Evolutionary conservation across 2,113 vertebrate genomes (phyloP), one percentile per base, ranked within the genome.

Genomic region (Peromyscus leucopus): DNA sequence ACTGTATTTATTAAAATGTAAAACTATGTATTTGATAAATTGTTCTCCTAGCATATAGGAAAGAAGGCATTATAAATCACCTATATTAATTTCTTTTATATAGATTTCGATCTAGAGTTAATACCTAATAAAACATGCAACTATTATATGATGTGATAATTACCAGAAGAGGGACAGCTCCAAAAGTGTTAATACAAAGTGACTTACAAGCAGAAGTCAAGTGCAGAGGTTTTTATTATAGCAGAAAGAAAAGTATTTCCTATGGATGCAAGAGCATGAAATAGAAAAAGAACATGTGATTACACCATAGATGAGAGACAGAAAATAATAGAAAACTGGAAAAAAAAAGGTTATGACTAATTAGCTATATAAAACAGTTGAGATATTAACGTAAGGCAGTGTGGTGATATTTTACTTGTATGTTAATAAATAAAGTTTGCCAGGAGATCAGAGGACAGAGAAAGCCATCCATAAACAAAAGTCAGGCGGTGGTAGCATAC

Each of bases 221-320:
- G 36, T 21, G 24, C 13, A 24, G 28, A 33, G 28, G 15, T 9
- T 26, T 67, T 48, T 48, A 17, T 48, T 67, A 9, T 39, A 67
- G 33, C 61, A 85, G 28, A 63, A 51, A 88, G 21, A 72, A n/a
- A 79, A 79, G 48, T 26, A 51, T 67, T n/a, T 79, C 11, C 31
- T 51, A 74, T 57, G 13, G 4, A 26, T 72, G 21, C 4, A 48
- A 86, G 11, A 55, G 13, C 36, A 74, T 26, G 36, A 59, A 59
- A 42, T 59, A 75, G 24, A 75, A 86, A 9, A 9, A 17, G 24
- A 39, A 31, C 28, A n/a, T 59, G 19, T 72, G 24, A 24, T 93
- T 76, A 92, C 6, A 96, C 55, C 33, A 63, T 55, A 61, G 17
- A 19, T 83, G 39, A 86, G 36, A 97, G 22, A 15, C 7, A 96